phyloP scores from a whole-genome alignment of 2,113 vertebrate genomes.

The Microcebus murinus region DNA sequence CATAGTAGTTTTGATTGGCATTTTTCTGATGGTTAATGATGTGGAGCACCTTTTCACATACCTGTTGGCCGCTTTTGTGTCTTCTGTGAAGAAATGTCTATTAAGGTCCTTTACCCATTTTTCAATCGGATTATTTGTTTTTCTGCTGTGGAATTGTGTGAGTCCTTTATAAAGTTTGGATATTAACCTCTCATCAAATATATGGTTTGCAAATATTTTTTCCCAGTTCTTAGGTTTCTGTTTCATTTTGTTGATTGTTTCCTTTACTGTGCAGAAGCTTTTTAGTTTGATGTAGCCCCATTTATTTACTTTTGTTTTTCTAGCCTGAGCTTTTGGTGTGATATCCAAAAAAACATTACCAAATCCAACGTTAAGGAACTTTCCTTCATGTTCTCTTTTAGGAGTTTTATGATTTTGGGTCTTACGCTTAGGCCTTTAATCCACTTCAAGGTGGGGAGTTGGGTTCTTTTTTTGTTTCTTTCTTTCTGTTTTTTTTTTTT shows the following conservation, averaged over 20 bases:
- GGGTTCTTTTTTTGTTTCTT: not conserved
- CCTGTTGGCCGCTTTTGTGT: not conserved
- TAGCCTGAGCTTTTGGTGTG: not conserved
- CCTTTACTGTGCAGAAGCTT: not conserved
- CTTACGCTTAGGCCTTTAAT: not conserved
- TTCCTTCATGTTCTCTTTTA: not conserved
- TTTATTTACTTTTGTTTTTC: not conserved
- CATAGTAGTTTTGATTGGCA: not conserved
- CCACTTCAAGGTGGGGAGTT: not conserved
- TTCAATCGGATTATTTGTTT: not conserved
- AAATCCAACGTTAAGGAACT: not conserved
- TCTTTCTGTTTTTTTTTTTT: not conserved
- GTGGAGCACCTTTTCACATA: not conserved
- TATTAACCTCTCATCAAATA: not conserved
- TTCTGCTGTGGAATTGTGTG: not conserved
- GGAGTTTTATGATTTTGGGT: not conserved
- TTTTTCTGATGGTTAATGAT: not conserved
- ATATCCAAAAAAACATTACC: not conserved
- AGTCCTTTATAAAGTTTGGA: not conserved
- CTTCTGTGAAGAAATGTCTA: not conserved
- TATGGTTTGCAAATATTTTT: not conserved
- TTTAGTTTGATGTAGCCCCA: not conserved
- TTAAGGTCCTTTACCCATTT: not conserved
- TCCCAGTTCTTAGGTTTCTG: not conserved
- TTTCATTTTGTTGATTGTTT: not conserved